phyloP scores from a whole-genome alignment of 2,888 invertebrate genomes.

The Xanthorhoe designata region DNA sequence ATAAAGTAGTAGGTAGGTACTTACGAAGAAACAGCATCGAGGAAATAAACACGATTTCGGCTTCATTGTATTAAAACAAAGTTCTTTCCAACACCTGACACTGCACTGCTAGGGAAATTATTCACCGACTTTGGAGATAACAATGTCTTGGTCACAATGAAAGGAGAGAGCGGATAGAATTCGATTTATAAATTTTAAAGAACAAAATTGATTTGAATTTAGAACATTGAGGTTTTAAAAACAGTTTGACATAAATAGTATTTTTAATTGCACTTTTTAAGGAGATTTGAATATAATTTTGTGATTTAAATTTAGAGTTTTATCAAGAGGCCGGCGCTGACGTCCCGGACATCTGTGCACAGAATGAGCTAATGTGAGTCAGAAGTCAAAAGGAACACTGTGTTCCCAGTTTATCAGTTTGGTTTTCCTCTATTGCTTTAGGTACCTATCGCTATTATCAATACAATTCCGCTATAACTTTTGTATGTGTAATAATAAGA shows the following conservation, averaged over 20 bases:
- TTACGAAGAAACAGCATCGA: conserved; percentile 68
- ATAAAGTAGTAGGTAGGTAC: conserved; percentile 50
- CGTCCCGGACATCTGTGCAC: neutral
- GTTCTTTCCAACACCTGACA: conserved; percentile 14
- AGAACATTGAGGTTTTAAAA: neutral
- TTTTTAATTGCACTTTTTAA: neutral
- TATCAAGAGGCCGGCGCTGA: neutral
- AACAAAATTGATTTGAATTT: neutral
- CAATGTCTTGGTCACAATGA: conserved; percentile 41
- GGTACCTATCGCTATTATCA: neutral
- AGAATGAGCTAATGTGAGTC: conserved; percentile 7
- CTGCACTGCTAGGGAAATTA: conserved; percentile 23
- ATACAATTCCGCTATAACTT: neutral
- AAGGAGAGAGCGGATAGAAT: conserved; percentile 23
- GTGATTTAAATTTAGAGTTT: neutral
- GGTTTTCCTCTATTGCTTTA: conserved; percentile 11
- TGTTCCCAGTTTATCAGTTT: conserved; percentile 5
- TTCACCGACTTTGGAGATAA: conserved; percentile 60
- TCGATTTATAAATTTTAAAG: neutral
- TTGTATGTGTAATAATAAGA: neutral
- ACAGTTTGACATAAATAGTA: neutral
- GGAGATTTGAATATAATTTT: neutral
- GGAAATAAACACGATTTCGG: conserved; percentile 70
- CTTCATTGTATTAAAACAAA: conserved; percentile 49
- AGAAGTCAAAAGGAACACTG: conserved; percentile 2